Percentiles rank a stretch among this genome's conserved stretches.
These are phyloP conservation scores for Morone saxatilis DNA, from an alignment of 2,113 vertebrate genomes.

Conservation along the genomic window DNA sequence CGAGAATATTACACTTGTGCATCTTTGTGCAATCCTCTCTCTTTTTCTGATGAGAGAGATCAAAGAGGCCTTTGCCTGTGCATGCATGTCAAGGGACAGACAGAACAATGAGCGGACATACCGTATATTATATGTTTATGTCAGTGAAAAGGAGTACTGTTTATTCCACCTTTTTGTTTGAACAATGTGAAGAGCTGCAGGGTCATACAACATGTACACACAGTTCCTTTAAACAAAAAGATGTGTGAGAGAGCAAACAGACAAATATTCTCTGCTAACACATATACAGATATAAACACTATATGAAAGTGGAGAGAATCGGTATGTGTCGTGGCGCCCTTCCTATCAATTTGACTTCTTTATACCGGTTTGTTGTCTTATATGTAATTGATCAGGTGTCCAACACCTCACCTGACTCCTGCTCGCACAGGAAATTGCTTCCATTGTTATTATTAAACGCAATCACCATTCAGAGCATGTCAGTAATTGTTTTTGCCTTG, in stretches of 20 bases:
- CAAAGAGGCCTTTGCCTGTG: no score
- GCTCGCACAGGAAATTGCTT: background rate
- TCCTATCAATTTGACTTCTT: no score
- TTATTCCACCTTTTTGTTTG: conserved; percentile 29
- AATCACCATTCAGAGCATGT: conserved; percentile 4
- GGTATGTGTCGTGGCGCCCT: no score
- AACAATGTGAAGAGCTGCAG: conserved; percentile 24
- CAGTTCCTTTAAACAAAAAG: background rate
- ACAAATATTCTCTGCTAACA: background rate
- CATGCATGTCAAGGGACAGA: no score
- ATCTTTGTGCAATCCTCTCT: no score
- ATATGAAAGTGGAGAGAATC: no score
- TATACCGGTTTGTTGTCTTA: background rate
- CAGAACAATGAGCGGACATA: background rate
- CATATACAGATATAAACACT: background rate
- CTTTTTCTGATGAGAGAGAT: no score
- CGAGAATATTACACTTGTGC: background rate
- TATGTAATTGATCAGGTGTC: conserved; percentile 11
- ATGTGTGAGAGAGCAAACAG: background rate
- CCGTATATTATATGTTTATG: background rate
- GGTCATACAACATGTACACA: conserved; percentile 17
- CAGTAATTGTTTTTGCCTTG: conserved; percentile 25
- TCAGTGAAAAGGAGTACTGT: background rate
- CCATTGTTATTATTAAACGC: conserved; percentile 13
- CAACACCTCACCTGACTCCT: background rate